Evolutionary conservation across 2,797 vertebrate species (phyloP), one percentile per base, ranked within the genome.

Genomic region (Enteromius treurensis): DNA sequence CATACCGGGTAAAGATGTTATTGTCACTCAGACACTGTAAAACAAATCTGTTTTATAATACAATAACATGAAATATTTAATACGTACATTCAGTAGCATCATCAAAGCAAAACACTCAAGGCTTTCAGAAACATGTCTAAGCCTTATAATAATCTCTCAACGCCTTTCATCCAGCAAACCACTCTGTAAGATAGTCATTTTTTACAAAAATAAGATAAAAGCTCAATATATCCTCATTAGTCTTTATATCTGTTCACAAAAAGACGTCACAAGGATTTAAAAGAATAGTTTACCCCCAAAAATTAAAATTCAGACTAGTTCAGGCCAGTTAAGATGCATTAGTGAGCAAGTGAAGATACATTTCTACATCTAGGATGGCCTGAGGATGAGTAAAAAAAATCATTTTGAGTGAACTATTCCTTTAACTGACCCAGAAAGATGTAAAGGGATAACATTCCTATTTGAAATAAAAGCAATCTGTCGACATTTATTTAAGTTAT

Each of bases 171-270:
- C 81, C 26, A 45, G 32, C 45, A 34, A 62, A 55, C 21, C 37
- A 17, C 58, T 55, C 87, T 90, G 86, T 71, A 65, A 88, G 90
- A 88, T 89, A 83, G 82, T 82, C 84, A 74, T 85, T 85, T 85
- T 85, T 91, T 94, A 93, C 86, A 94, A 94, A 95, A 94, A 94
- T 92, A 94, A 94, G 92, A 92, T 37, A 81, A 75, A 34, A 65
- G 62, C 62, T 65, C 29, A 9, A 84, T 88, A 89, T 88, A 77
- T 51, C 84, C 80, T 77, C 71, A 85, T 84, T 84, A 79, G 79
- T 85, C 76, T 53, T 84, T 79, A 88, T 71, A 90, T 82, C 19
- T 45, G 4, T 37, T 82, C 42, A 82, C 55, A 47, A 71, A 81
- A 60, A 29, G 23, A 17, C 80, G n/a, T 79, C n/a, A 73, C 29